phyloP scores from a whole-genome alignment of 1,140 invertebrate genomes.

The Ladona fulva region DNA sequence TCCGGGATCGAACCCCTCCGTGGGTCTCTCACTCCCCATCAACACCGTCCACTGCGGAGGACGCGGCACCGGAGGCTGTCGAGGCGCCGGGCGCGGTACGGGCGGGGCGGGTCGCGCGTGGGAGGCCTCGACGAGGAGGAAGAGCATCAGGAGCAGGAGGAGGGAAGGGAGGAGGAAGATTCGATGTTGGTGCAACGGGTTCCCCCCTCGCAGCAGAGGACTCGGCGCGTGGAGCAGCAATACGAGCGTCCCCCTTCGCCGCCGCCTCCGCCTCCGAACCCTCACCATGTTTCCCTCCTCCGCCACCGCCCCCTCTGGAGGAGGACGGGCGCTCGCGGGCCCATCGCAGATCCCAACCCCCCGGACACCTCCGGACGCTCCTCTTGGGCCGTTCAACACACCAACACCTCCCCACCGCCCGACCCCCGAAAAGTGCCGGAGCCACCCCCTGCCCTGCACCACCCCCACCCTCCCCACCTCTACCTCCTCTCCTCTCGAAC shows the following conservation, averaged over 20 bases:
- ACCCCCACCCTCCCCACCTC: background rate
- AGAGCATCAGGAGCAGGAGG: background rate
- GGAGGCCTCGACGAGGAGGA: background rate
- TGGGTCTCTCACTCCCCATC: background rate
- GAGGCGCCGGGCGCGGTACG: background rate
- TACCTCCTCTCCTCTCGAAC: background rate
- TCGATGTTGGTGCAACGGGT: background rate
- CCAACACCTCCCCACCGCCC: background rate
- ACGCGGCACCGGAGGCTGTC: background rate
- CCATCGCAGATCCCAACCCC: background rate
- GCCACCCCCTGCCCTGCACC: background rate
- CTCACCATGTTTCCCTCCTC: background rate
- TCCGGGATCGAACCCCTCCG: background rate
- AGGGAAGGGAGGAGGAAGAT: background rate
- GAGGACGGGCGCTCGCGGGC: background rate
- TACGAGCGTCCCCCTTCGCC: background rate
- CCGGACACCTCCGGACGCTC: background rate
- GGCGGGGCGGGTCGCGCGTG: background rate
- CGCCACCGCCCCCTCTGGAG: background rate
- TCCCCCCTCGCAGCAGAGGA: background rate
- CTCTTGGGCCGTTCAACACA: background rate
- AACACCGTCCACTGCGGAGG: background rate
- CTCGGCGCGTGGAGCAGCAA: background rate
- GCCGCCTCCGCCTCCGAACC: background rate
- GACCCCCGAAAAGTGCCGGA: background rate